Evolutionary conservation across 2,797 vertebrate genomes (phyloP), one percentile per base, ranked within the genome.

Genomic region (Clarias pachynema): DNA sequence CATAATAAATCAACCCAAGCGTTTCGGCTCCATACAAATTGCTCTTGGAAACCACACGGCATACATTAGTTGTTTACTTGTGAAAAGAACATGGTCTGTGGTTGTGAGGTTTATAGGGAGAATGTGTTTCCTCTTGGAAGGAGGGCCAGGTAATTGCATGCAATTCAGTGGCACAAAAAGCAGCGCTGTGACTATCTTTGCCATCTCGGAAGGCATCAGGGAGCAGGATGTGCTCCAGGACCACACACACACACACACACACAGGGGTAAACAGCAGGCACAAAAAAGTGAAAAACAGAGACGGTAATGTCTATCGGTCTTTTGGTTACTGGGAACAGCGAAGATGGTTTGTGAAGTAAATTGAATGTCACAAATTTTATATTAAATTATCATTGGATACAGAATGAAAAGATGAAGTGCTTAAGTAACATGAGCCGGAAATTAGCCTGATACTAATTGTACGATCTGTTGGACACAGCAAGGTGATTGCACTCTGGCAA

Each of bases 1-100:
- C 31, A 75, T 74, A 77, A 26, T 68, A 26, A 68, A 73, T 88
- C 57, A 40, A 57, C 75, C 53, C 59, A 72, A 69, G 70, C 60
- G 18, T 57, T 86, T 79, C 57, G 62, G 75, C 69, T 84, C 63
- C 49, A 49, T 66, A 34, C 40, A 68, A 65, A 83, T 60, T 15
- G 37, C 73, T 40, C 74, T 59, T 31, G 34, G 59, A 87, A 78
- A 56, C 31, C 8, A 16, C 26, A 57, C 26, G 24, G 24, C 59
- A 77, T 31, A 63, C 34, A 82, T 86, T 44, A 53, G 44, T 9
- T 87, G 88, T 90, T 90, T 88, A 82, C 74, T 78, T 82, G 81
- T 75, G 79, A 85, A 81, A 80, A 53, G 74, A 62, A 82, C 66
- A 37, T 65, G 80, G 60, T 78, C 72, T 80, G 14, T 88, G 82